A percentile compares a stretch with the other conserved stretches of the same genome.
phyloP scores from a whole-genome alignment of 2,888 invertebrate genomes.

The Ypsolopha sequella region DNA sequence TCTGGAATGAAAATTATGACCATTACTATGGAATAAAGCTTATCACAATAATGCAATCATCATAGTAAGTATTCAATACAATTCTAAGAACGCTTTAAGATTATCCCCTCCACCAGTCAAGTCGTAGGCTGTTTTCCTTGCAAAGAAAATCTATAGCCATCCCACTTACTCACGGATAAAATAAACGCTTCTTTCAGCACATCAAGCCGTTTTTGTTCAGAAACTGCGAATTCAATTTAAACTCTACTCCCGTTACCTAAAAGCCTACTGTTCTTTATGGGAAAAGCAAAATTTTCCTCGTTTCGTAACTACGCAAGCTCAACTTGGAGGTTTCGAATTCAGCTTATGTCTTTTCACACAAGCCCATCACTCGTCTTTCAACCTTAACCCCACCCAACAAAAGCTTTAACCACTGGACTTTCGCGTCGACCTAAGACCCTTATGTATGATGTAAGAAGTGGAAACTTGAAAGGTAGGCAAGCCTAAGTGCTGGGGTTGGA shows the following conservation, averaged over 20 bases:
- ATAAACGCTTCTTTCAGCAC: conserved; percentile 43
- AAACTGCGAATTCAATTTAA: conserved; percentile 16
- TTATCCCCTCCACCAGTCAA: conserved; percentile 48
- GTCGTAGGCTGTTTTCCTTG: conserved; percentile 63
- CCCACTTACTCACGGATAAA: conserved; percentile 57
- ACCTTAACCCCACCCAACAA: not conserved
- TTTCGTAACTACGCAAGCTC: conserved; percentile 17
- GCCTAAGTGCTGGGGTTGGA: conserved; percentile 48
- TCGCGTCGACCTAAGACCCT: not conserved
- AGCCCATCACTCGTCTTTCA: not conserved
- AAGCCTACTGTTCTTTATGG: conserved; percentile 15
- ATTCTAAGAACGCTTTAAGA: conserved; percentile 54
- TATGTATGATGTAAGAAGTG: conserved; percentile 11
- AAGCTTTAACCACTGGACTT: not conserved
- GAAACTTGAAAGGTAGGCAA: conserved; percentile 62
- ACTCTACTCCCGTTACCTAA: conserved; percentile 14
- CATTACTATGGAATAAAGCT: too few species aligned
- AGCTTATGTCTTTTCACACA: not conserved
- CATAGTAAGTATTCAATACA: not conserved
- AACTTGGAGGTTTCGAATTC: conserved; percentile 13
- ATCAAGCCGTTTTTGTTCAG: conserved; percentile 36
- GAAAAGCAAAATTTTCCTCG: conserved; percentile 14
- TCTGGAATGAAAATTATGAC: too few species aligned
- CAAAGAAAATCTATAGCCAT: conserved; percentile 54
- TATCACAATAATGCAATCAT: not conserved